phyloP scores from a whole-genome alignment of 2,113 vertebrate genomes.

The Rafetus swinhoei region DNA sequence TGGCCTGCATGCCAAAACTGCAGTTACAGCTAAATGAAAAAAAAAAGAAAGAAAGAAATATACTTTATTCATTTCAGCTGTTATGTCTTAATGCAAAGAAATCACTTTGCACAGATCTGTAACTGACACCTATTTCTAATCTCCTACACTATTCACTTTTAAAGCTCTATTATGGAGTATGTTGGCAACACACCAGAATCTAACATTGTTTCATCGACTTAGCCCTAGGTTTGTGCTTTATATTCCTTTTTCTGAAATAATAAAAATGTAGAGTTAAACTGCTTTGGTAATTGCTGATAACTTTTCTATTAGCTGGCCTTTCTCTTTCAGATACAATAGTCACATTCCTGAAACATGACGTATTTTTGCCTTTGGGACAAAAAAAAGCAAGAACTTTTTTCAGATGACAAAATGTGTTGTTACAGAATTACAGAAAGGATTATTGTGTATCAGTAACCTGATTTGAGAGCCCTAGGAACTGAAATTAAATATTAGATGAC shows the following conservation, averaged over 20 bases:
- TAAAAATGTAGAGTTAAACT: constrained; percentile 66
- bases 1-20: constrained; percentile 45
- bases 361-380: constrained; percentile 68
- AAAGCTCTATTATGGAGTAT: constrained; percentile 68
- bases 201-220: constrained; percentile 71
- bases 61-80: constrained; percentile 77
- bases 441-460: constrained; percentile 54
- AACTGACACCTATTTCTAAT: constrained; percentile 78
- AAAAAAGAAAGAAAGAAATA: constrained; percentile 47
- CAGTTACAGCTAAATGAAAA: constrained; percentile 62
- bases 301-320: constrained; percentile 74
- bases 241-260: constrained; percentile 65
- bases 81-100: constrained; percentile 77
- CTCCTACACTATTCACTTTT: constrained; percentile 75
- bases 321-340: constrained; percentile 65
- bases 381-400: constrained; percentile 46
- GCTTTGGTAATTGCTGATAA: constrained; percentile 78
- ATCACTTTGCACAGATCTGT: constrained; percentile 72
- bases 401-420: constrained; percentile 76
- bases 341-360: constrained; percentile 73
- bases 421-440: constrained; percentile 70
- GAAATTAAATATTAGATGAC: constrained; percentile 62
- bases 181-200: constrained; percentile 70
- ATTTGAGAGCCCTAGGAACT: constrained; percentile 43
- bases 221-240: constrained; percentile 51